phyloP scores from a whole-genome alignment of 2,113 vertebrate species.

The human (Homo sapiens) region DNA sequence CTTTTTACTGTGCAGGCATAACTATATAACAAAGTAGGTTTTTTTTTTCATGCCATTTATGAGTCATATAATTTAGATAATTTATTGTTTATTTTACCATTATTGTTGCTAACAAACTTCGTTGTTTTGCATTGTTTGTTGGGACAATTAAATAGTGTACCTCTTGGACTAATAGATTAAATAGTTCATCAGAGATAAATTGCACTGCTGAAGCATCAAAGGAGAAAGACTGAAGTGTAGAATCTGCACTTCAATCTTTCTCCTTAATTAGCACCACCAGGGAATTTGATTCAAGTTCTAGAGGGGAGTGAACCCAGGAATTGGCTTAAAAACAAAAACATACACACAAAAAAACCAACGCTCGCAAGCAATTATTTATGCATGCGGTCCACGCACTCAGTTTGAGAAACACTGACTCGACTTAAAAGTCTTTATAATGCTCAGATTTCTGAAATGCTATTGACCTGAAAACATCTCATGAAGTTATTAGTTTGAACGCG shows the following conservation, averaged over 20 bases:
- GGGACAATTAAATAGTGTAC: not conserved
- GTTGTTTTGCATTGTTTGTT: not conserved
- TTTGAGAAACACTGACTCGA: not conserved
- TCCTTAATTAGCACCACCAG: not conserved
- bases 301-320: not conserved
- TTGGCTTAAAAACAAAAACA: not conserved
- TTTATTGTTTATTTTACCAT: not conserved
- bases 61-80: constrained; percentile 8
- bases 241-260: not conserved
- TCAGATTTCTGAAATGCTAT: not conserved
- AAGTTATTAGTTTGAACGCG: constrained; percentile 61
- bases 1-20: not conserved
- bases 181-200: constrained; percentile 18
- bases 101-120: not conserved
- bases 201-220: not conserved
- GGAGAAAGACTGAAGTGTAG: not conserved
- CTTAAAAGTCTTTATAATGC: not conserved
- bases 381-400: not conserved
- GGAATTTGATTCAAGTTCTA: not conserved
- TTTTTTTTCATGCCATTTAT: not conserved
- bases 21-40: not conserved
- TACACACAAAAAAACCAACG: not conserved
- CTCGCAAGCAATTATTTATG: not conserved
- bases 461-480: not conserved
- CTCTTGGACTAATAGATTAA: not conserved